Evolutionary conservation across 2,797 vertebrate species (phyloP).

Genomic region (Anguilla pacifica): DNA sequence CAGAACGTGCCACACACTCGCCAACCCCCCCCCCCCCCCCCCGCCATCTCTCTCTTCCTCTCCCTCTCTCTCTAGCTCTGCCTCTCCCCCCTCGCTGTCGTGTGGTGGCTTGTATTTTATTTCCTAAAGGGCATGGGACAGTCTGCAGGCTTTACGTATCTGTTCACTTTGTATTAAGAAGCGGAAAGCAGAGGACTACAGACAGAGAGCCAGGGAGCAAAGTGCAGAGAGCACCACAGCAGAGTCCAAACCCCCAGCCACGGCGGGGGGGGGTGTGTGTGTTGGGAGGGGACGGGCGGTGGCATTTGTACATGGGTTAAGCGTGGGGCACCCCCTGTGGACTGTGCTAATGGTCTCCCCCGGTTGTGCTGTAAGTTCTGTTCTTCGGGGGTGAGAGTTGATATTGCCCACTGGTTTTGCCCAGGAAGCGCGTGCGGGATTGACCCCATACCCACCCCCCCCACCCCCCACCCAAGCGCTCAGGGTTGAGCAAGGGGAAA

Average conservation of each 20-base stretch:
- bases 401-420: not conserved
- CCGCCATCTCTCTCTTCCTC: not conserved
- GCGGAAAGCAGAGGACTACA: no score
- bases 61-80: no score
- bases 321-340: not conserved
- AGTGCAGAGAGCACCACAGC: not conserved
- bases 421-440: not conserved
- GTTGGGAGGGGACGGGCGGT: no score
- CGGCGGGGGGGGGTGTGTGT: no score
- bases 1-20: not conserved
- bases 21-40: not conserved
- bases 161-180: no score
- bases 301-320: not conserved
- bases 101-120: no score
- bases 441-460: not conserved
- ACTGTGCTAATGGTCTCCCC: not conserved
- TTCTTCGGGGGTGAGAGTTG: not conserved
- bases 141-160: no score
- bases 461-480: not conserved
- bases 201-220: not conserved
- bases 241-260: no score
- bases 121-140: no score
- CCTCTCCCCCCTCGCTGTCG: no score
- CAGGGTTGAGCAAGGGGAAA: slow-evolving; percentile 2
- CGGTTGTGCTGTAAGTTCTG: not conserved